phyloP scores from a whole-genome alignment of 1,140 invertebrate genomes.

The Tetragnatha versicolor region DNA sequence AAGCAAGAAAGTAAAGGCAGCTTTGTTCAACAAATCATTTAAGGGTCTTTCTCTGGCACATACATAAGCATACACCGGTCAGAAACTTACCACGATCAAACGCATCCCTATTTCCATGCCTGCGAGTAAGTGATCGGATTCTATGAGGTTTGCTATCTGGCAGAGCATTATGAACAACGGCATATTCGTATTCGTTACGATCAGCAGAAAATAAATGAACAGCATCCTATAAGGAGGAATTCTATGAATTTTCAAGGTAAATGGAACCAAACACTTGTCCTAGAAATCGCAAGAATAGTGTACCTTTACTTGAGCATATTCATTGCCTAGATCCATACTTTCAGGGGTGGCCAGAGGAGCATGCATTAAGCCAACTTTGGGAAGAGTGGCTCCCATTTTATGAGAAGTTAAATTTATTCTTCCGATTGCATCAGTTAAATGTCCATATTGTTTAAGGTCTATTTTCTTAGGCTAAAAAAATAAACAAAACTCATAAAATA shows the following conservation, averaged over 20 bases:
- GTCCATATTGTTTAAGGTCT: conserved; percentile 86
- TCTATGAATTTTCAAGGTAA: background rate
- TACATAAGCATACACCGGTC: background rate
- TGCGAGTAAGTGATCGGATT: conserved; percentile 48
- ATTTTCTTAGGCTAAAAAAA: conserved; percentile 73
- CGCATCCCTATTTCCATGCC: conserved; percentile 53
- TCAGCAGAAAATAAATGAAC: conserved; percentile 69
- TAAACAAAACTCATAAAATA: conserved; percentile 23
- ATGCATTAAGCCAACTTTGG: conserved; percentile 68
- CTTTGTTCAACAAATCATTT: background rate
- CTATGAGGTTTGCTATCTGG: conserved; percentile 58
- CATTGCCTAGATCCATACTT: conserved; percentile 75
- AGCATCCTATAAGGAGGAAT: conserved; percentile 67
- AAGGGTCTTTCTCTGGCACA: background rate
- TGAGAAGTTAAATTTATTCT: conserved; percentile 72
- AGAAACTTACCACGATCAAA: conserved; percentile 52
- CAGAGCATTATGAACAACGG: conserved; percentile 60
- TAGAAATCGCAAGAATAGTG: conserved; percentile 65
- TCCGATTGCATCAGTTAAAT: conserved; percentile 85
- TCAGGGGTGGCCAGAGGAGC: conserved; percentile 83
- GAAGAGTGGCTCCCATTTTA: conserved; percentile 52
- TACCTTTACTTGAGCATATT: conserved; percentile 71
- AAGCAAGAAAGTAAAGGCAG: conserved; percentile 29
- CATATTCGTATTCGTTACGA: conserved; percentile 59
- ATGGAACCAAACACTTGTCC: background rate